phyloP scores from a whole-genome alignment of 2,797 vertebrate genomes.

The Micromesistius poutassou region DNA sequence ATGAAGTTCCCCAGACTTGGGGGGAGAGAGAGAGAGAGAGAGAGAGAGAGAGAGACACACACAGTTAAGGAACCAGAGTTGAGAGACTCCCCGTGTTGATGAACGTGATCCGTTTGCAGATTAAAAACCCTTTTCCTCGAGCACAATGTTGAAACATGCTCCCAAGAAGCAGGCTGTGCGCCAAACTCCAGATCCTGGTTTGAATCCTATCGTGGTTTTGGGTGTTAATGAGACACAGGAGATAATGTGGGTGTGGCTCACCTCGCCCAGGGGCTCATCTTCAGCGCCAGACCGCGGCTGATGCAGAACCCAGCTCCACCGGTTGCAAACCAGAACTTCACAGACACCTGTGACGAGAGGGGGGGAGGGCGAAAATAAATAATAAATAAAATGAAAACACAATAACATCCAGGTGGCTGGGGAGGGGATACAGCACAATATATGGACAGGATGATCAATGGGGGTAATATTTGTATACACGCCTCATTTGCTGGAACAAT shows the following conservation, averaged over 20 bases:
- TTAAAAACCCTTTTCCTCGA: background rate
- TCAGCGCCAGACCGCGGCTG: slow-evolving; percentile 92
- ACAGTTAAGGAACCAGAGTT: background rate
- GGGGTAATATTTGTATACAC: no score
- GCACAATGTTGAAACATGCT: no score
- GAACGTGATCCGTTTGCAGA: background rate
- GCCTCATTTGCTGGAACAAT: background rate
- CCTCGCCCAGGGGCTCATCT: slow-evolving; percentile 99
- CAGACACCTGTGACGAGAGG: slow-evolving; percentile 68
- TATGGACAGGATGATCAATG: no score
- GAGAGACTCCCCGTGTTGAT: background rate
- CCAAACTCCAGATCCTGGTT: background rate
- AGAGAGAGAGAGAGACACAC: no score
- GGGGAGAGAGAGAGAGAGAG: background rate
- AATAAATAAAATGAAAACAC: background rate
- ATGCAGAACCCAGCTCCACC: slow-evolving; percentile 97
- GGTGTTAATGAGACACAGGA: background rate
- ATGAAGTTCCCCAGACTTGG: slow-evolving; percentile 94
- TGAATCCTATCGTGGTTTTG: background rate
- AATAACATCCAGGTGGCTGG: background rate
- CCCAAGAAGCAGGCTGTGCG: no score
- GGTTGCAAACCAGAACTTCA: slow-evolving; percentile 98
- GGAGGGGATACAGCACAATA: background rate
- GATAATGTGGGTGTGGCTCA: slow-evolving; percentile 39
- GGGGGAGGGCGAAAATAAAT: no score